Evolutionary conservation across 2,888 invertebrate genomes (phyloP), one percentile per base, ranked within the genome.

Genomic region (Bibio marci): DNA sequence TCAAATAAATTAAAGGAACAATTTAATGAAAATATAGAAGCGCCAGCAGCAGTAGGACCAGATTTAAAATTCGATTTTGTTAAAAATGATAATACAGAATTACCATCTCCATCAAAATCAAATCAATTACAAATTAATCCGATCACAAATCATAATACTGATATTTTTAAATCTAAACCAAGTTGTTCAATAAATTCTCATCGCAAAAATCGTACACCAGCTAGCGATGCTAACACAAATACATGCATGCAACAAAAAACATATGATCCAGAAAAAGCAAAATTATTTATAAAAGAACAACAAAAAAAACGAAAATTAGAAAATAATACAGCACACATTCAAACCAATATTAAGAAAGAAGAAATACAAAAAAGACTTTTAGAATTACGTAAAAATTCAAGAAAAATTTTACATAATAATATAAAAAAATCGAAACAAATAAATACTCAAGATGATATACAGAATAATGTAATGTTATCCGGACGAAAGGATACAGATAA

Each of bases 261-360:
- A 40, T 71, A 72, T 48, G 63, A 69, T 53, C 57, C 62, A 2
- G 63, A 66, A 38, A 63, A 65, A 45, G 64, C 71, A 1, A 55
- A 68, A 4, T 63, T 65, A 44, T 73, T 63, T 50, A 73, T 73
- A 46, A 63, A 63, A 45, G 66, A 65, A 46, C 70, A 73, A 51
- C 65, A 60, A 47, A 63, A 64, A 40, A 66, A 67, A 47, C 54
- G 71, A 10, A 52, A 56, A 31, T 54, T 58, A 38, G 53, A 58
- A 42, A 46, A 48, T 15, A 55, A 58, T 43, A 52, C 56, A 39
- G 59, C 64, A 33, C 44, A 43, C 28, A 45, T 47, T 30, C 47
- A 49, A 18, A 57, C 63, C 34, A 47, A 59, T 18, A 53, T 54
- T 41, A 52, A 56, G 31, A 52, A 53, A 22, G 61, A 66, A 39